Base-by-base conservation (phyloP, 2,113 vertebrate genomes). In the Heterotis niloticus region DNA sequence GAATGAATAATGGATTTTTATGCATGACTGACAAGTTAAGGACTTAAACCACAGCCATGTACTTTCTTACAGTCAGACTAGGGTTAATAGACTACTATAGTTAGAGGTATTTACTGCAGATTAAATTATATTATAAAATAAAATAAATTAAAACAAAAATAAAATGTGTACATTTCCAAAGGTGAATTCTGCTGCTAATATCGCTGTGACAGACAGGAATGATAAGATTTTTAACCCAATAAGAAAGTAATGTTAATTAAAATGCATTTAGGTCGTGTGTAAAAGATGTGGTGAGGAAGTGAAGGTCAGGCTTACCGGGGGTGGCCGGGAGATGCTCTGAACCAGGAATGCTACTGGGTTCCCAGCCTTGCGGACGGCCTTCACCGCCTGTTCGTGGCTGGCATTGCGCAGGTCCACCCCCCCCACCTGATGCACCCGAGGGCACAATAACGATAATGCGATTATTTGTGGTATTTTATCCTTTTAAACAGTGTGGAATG, bases 321-420 rank as follows among this genome's bases (percentile, higher is more conserved):
- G 84, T 92, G 86, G 92, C 84, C 88, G 90, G 83, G 93, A 89
- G 89, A 94, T 94, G 74, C 94, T 95, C 89, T 98, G 96, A 79
- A 99, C 95, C 91, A 96, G 88, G 89, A 99, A 95, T 79, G 93
- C 89, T 84, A 99, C 94, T 60, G 93, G 92, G 87, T 95, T 93
- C 89, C 95, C 95, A 83, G 96, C 95, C 87, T 87, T 95, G 88
- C 97, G 95, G 90, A 99, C 98, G 83, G 94, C 95, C 90, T 99
- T 97, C 86, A 96, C 96, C 77, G 95, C 96, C 93, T 97, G 93
- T 83, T 99, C 96, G 0, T 99, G 97, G 88, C 96, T 98, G 84
- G 94, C 95, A 84, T 96, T 94, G 90, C 94, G 94, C 83, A 99
- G 92, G 87, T 99, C 95, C 90, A 94, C 92, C 78, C 93, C 95